These are phyloP conservation scores for Agrenia bidenticulata DNA, from an alignment of 2,888 invertebrate genomes.

Conservation along the genomic window DNA sequence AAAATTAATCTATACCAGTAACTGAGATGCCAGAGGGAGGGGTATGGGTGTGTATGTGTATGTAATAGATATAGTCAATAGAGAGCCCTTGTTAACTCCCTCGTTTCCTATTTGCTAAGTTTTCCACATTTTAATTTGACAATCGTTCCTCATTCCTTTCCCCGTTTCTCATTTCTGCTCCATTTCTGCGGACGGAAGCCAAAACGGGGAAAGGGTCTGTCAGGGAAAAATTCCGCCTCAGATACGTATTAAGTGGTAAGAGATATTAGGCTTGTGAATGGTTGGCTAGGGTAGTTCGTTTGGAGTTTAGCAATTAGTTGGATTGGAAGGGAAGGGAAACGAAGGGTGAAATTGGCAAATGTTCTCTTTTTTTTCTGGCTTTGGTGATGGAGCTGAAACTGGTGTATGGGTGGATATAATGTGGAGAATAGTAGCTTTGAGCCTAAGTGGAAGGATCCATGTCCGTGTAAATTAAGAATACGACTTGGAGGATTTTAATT, in stretches of 20 bases:
- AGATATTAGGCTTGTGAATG: neutral
- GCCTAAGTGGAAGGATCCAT: no score
- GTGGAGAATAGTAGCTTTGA: no score
- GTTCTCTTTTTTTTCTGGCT: neutral
- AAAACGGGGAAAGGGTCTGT: neutral
- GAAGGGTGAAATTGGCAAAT: conserved; percentile 13
- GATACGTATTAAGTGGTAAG: no score
- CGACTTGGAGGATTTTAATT: no score
- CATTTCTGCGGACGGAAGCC: conserved; percentile 4
- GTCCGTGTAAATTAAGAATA: no score
- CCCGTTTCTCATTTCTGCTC: conserved; percentile 9
- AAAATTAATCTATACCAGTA: conserved; percentile 1
- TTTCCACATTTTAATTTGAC: conserved; percentile 8
- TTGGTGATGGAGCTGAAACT: no score
- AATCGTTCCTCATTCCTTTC: conserved; percentile 2
- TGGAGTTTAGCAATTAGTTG: neutral
- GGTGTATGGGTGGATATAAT: no score
- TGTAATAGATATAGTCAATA: no score
- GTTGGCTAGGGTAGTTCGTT: neutral
- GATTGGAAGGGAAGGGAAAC: conserved; percentile 1
- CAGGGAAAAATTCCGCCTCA: no score
- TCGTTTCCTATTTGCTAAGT: neutral
- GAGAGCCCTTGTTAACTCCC: neutral
- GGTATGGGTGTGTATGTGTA: neutral
- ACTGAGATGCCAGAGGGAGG: neutral